Evolutionary conservation across 2,113 vertebrate genomes (phyloP).

Genomic region (Vulpes ferrilata): DNA sequence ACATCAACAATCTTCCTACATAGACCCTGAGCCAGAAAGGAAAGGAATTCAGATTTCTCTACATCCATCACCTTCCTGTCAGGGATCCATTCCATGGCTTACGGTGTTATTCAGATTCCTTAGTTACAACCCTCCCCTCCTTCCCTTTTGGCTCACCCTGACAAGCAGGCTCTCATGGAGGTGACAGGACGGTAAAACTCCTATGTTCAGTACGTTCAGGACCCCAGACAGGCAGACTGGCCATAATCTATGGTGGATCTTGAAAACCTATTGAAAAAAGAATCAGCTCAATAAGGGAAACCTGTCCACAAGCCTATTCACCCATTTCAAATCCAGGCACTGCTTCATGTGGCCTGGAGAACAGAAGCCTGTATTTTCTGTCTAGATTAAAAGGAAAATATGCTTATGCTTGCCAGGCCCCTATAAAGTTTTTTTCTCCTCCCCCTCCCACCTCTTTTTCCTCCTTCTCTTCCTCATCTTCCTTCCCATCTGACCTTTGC

Average conservation of each 20-base stretch:
- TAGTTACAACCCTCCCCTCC: background rate
- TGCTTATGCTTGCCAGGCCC: background rate
- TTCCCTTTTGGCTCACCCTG: constrained; percentile 60
- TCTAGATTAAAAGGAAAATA: background rate
- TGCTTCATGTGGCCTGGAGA: background rate
- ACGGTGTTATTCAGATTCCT: constrained; percentile 29
- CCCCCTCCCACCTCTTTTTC: background rate
- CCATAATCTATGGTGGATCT: background rate
- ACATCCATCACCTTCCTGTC: constrained; percentile 84
- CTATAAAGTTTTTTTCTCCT: background rate
- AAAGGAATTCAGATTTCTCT: constrained; percentile 81
- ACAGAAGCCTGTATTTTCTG: background rate
- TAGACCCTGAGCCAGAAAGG: constrained; percentile 68
- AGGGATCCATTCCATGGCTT: constrained; percentile 63
- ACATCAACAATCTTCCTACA: constrained; percentile 78
- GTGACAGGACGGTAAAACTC: constrained; percentile 65
- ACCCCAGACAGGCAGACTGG: background rate
- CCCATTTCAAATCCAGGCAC: background rate
- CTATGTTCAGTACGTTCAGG: constrained; percentile 17
- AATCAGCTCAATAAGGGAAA: background rate
- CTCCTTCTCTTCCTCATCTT: background rate
- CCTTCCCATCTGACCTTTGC: background rate
- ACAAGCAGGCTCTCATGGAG: constrained; percentile 59
- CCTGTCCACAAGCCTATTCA: background rate
- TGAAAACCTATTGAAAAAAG: constrained; percentile 10